A percentile compares a stretch with the other conserved stretches of the same genome.
Evolutionary conservation across 2,113 vertebrate species (phyloP).

Genomic region (human): DNA sequence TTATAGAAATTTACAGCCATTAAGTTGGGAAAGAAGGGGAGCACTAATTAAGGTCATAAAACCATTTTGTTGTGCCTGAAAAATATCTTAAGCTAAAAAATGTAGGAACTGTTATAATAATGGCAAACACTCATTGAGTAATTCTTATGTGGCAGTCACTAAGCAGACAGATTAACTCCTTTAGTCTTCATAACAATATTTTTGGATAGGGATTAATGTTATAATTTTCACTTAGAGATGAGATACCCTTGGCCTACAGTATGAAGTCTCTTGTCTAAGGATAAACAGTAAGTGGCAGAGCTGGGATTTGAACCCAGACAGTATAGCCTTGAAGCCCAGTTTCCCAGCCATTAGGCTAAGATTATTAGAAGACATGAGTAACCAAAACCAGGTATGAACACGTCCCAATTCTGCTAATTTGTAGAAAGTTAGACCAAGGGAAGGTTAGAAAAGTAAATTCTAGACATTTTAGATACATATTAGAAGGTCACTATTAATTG

Average conservation of each 20-base stretch:
- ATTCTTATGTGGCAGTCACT: background rate
- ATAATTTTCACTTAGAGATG: background rate
- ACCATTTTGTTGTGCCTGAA: background rate
- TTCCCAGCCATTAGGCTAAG: background rate
- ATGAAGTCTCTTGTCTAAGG: background rate
- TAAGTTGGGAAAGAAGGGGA: background rate
- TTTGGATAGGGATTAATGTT: background rate
- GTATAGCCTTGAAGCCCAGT: background rate
- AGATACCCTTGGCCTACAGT: background rate
- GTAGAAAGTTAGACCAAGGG: background rate
- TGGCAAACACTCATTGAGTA: background rate
- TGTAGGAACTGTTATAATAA: background rate
- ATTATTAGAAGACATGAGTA: background rate
- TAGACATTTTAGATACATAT: background rate
- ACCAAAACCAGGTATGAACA: background rate
- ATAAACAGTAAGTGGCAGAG: background rate
- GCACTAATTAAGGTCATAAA: background rate
- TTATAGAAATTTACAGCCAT: background rate
- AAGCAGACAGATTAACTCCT: background rate
- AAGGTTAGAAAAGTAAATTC: background rate
- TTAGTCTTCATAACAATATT: background rate
- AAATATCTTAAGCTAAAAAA: slow-evolving; percentile 26
- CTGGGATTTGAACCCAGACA: background rate
- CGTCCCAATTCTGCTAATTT: background rate
- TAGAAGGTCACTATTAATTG: background rate